Base-by-base conservation (phyloP, 2,113 vertebrate species). In the Thunnus thynnus region DNA sequence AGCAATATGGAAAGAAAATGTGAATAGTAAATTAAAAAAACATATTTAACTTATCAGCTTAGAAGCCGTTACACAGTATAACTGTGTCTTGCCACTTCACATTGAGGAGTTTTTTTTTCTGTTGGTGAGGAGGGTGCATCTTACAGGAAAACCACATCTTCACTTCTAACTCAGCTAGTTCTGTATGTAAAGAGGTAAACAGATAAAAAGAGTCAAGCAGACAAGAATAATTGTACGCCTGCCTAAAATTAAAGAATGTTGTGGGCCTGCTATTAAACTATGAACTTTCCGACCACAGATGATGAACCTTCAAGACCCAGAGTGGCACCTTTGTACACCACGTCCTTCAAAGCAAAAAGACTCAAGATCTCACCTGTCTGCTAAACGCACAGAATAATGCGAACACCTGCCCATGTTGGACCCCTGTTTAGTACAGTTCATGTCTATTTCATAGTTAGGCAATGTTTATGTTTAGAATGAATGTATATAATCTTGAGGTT, bases 211-310 rank as follows among this genome's bases (percentile, higher is more conserved):
- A 47, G 22, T 17, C 1, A 8, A 41, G 2, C 44, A 30, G 22
- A 6, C 2, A 14, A 50, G 12, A 57, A 32, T 5, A 61, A 41
- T 73, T 12, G 0, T 11, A 50, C 0, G 0, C 32, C 25, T 0
- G 14, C 18, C 32, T 27, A 46, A 30, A 61, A 50, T 12, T 11
- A 12, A 17, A 68, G 5, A 13, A 36, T 0, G 0, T 10, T 41
- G 5, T 41, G 36, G 36, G 5, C 13, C 27, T 1, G 2, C 3
- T 36, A 5, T 58, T 22, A 60, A 78, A 82, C 27, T 64, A 14
- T 60, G 60, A 56, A 67, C 52, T 48, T 83, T 51, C 60, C 48
- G 25, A 60, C 67, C 73, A 73, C 80, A 90, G 88, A 69, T 9
- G 65, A 71, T 41, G 4, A n/a, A 8, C 2, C 36, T 67, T 41